Percentiles rank a stretch among this genome's conserved stretches.
phyloP scores from a whole-genome alignment of 2,888 invertebrate genomes.

The Cactoblastis cactorum region DNA sequence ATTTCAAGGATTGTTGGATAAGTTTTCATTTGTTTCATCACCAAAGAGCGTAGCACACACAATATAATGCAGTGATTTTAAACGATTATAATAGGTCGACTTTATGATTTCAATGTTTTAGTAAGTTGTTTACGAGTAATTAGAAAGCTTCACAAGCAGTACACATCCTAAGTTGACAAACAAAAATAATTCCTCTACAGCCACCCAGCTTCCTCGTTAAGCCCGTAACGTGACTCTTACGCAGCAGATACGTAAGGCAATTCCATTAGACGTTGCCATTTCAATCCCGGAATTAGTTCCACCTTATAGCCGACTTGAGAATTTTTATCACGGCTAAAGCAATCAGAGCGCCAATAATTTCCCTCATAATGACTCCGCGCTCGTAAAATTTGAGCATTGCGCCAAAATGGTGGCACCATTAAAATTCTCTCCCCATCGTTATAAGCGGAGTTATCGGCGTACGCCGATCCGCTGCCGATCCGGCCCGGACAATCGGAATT shows the following conservation, averaged over 20 bases:
- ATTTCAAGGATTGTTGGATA: not conserved
- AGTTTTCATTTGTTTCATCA: too few species aligned
- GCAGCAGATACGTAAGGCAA: constrained; percentile 22
- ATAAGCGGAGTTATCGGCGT: constrained; percentile 73
- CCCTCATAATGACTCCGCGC: constrained; percentile 76
- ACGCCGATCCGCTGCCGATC: constrained; percentile 50
- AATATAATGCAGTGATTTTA: too few species aligned
- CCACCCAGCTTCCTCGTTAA: constrained; percentile 13
- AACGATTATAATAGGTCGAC: too few species aligned
- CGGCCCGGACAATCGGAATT: constrained; percentile 71
- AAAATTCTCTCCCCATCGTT: constrained; percentile 79
- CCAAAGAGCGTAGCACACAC: too few species aligned
- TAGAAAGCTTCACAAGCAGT: not conserved
- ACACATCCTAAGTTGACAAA: not conserved
- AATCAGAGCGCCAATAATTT: constrained; percentile 79
- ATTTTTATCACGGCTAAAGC: constrained; percentile 78
- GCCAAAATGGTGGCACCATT: constrained; percentile 78
- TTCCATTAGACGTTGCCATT: constrained; percentile 47
- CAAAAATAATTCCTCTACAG: not conserved
- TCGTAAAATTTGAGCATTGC: constrained; percentile 80
- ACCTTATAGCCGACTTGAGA: constrained; percentile 77
- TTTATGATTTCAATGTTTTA: too few species aligned
- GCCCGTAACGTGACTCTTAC: constrained; percentile 18
- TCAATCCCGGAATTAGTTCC: constrained; percentile 75
- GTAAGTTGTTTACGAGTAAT: too few species aligned